These are phyloP conservation scores for Montipora foliosa DNA, from an alignment of 64 coral and sea anemone genomes.

Conservation along the genomic window DNA sequence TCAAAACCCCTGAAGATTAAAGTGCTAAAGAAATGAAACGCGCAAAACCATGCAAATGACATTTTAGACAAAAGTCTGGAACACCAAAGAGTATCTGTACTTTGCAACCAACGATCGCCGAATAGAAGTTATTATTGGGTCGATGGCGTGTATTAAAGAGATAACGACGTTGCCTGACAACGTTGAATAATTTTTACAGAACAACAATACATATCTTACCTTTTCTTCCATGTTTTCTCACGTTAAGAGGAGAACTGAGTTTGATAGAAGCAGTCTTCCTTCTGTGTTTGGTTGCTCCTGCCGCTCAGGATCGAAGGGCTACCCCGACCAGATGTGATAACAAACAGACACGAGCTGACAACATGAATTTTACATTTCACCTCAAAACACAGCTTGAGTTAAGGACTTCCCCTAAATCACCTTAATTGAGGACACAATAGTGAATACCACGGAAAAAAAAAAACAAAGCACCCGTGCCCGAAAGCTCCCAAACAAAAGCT, in stretches of 20 bases:
- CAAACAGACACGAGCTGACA: neutral
- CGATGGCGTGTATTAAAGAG: neutral
- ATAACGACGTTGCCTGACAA: slow-evolving; percentile 13
- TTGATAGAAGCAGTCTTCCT: neutral
- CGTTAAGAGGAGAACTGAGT: neutral
- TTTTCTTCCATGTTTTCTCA: slow-evolving; percentile 47
- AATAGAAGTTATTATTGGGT: neutral
- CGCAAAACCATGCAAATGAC: neutral
- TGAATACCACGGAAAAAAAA: neutral
- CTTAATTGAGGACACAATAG: neutral
- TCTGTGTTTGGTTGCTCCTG: neutral
- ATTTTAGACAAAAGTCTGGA: neutral
- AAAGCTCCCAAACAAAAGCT: neutral
- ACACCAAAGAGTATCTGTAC: neutral
- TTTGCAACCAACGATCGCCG: slow-evolving; percentile 4
- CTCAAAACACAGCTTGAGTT: slow-evolving; percentile 1
- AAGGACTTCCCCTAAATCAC: slow-evolving; percentile 18
- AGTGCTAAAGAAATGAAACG: neutral
- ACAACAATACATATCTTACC: slow-evolving; percentile 31
- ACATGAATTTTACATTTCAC: slow-evolving; percentile 22
- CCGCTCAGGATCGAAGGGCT: neutral
- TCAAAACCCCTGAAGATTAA: neutral
- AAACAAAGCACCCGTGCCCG: neutral
- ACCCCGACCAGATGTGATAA: neutral
- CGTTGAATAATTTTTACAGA: neutral